phyloP scores from a whole-genome alignment of 2,113 vertebrate genomes.

The Pipra filicauda region DNA sequence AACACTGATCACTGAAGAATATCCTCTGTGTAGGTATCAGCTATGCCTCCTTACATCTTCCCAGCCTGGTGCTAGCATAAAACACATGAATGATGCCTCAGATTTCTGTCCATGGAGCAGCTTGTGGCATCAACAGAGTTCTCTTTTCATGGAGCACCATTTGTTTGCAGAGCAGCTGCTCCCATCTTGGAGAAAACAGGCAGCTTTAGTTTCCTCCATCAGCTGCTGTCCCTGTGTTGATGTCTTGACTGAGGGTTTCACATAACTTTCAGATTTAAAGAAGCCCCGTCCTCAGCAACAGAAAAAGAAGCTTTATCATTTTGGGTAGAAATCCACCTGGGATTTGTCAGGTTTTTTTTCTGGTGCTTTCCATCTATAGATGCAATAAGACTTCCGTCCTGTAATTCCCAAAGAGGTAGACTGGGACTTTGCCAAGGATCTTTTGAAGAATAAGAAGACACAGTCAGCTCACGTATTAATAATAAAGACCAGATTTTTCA shows the following conservation, averaged over 20 bases:
- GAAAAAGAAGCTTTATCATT: not conserved
- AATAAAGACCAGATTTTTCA: not conserved
- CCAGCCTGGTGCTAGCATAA: not conserved
- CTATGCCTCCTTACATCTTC: not conserved
- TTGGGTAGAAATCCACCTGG: not conserved
- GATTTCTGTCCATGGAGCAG: slow-evolving; percentile 1
- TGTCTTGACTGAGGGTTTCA: not conserved
- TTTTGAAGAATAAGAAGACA: not conserved
- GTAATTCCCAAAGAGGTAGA: not conserved
- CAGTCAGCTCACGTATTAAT: not conserved
- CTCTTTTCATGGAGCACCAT: slow-evolving; percentile 7
- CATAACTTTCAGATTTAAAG: not conserved
- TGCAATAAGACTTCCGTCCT: not conserved
- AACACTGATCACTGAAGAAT: not conserved
- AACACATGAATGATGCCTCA: not conserved
- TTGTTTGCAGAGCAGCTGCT: slow-evolving; percentile 44
- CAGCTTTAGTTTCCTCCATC: not conserved
- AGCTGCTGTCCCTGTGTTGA: slow-evolving; percentile 3
- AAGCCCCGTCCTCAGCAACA: not conserved
- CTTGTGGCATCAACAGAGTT: not conserved
- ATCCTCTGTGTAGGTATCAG: not conserved
- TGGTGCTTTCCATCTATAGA: not conserved
- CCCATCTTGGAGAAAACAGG: not conserved
- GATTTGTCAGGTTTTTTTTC: not conserved
- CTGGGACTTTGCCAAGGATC: not conserved